Percentiles rank a stretch among this genome's conserved stretches.
Evolutionary conservation across 2,888 invertebrate genomes (phyloP).

Genomic region (Tortricodes alternella): DNA sequence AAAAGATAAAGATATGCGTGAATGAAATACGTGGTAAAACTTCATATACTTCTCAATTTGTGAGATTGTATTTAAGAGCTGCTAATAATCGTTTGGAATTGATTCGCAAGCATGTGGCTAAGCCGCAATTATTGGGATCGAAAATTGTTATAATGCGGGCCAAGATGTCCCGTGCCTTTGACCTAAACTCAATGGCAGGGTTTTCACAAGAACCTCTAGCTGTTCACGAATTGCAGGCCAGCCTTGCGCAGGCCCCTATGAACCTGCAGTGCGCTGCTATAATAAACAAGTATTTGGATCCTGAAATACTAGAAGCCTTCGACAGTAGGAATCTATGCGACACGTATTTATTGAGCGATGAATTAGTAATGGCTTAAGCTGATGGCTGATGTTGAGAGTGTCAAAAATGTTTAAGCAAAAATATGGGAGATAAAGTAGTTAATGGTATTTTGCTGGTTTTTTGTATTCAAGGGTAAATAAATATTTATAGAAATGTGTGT

Average conservation of each 20-base stretch:
- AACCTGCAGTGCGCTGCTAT: constrained; percentile 25
- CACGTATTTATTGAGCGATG: constrained; percentile 38
- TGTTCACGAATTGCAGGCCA: constrained; percentile 20
- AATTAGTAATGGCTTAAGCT: neutral
- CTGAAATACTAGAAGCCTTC: constrained; percentile 14
- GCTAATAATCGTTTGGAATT: constrained; percentile 20
- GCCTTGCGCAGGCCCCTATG: constrained; percentile 16
- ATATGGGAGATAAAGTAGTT: too few relatives aligned
- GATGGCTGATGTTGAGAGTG: too few relatives aligned
- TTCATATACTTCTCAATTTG: constrained; percentile 23
- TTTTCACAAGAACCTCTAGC: constrained; percentile 9
- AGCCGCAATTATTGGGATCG: constrained; percentile 13
- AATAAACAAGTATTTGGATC: constrained; percentile 28
- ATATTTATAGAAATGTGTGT: too few relatives aligned
- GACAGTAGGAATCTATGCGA: constrained; percentile 52
- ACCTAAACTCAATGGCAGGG: constrained; percentile 1
- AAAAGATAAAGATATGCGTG: constrained; percentile 10
- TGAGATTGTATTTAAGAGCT: constrained; percentile 11
- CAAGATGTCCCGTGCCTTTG: neutral
- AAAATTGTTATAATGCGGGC: constrained; percentile 26
- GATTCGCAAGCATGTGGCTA: constrained; percentile 9
- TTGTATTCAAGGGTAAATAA: too few relatives aligned
- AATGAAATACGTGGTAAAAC: neutral
- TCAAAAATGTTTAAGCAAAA: too few relatives aligned
- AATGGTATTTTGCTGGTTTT: too few relatives aligned